A percentile compares a stretch with the other conserved stretches of the same genome.
phyloP scores from a whole-genome alignment of 1,140 invertebrate species.

The Hetaerina americana region DNA sequence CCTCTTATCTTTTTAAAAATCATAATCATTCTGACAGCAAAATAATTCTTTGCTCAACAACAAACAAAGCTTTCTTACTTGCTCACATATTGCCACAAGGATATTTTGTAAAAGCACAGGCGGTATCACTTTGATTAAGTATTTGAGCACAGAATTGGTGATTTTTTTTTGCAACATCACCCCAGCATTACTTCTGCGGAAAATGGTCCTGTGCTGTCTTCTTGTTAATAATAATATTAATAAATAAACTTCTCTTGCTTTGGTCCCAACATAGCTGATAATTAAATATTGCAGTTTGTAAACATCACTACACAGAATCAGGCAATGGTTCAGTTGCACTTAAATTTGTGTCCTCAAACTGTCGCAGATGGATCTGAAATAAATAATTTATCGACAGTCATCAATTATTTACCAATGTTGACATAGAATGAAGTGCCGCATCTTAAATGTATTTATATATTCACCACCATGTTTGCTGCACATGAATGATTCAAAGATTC shows the following conservation, averaged over 20 bases:
- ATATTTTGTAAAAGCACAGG: not conserved
- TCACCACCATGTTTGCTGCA: not conserved
- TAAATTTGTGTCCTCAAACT: constrained; percentile 38
- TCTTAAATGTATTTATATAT: constrained; percentile 3
- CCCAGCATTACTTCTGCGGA: too few species aligned
- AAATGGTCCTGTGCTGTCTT: too few species aligned
- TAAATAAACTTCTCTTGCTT: not conserved
- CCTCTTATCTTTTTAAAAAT: too few species aligned
- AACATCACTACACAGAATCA: not conserved
- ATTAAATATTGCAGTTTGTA: not conserved
- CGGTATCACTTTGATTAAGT: not conserved
- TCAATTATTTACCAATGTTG: not conserved
- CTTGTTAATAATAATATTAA: too few species aligned
- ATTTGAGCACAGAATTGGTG: not conserved
- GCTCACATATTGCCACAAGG: too few species aligned
- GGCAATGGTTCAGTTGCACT: constrained; percentile 24
- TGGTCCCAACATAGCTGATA: not conserved
- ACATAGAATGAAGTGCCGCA: not conserved
- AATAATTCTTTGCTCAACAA: too few species aligned
- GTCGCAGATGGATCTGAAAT: constrained; percentile 40
- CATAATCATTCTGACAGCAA: too few species aligned
- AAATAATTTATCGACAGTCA: constrained; percentile 4
- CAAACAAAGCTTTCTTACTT: too few species aligned
- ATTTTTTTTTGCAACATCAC: too few species aligned
- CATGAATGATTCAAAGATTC: constrained; percentile 6